Evolutionary conservation across 2,888 invertebrate genomes (phyloP).

Genomic region (Acheta domesticus): DNA sequence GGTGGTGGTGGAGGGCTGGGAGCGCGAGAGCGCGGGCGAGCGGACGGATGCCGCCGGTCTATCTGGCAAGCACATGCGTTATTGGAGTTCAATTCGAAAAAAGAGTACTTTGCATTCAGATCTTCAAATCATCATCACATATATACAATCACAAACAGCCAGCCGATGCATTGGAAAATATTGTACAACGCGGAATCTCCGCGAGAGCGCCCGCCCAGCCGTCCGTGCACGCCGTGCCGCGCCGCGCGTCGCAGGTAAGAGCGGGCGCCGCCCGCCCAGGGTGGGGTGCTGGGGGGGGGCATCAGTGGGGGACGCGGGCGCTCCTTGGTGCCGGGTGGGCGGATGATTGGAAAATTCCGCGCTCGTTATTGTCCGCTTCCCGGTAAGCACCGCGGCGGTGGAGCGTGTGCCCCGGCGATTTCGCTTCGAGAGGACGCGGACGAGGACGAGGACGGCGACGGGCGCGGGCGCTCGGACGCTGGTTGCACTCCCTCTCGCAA

Average conservation of each 20-base stretch:
- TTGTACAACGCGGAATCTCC: slow-evolving; percentile 9
- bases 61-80: slow-evolving; percentile 18
- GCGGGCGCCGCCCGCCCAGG: not conserved
- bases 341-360: slow-evolving; percentile 18
- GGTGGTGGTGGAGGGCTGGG: too few relatives aligned
- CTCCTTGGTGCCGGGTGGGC: slow-evolving; percentile 11
- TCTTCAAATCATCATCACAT: slow-evolving; percentile 9
- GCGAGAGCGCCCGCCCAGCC: not conserved
- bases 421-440: not conserved
- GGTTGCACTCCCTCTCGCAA: too few relatives aligned
- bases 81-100: slow-evolving; percentile 18
- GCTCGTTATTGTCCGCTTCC: not conserved
- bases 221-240: too few relatives aligned
- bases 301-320: not conserved
- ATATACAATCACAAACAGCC: slow-evolving; percentile 18
- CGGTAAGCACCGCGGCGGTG: not conserved
- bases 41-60: not conserved
- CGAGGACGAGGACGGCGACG: too few relatives aligned
- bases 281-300: too few relatives aligned
- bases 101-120: slow-evolving; percentile 18
- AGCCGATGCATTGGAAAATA: slow-evolving; percentile 18
- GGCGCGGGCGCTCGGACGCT: too few relatives aligned
- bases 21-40: not conserved
- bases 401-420: slow-evolving; percentile 2
- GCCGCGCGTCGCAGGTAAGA: not conserved